Conservation (phyloP, 2,797 vertebrate species). For the Allobates femoralis region DNA sequence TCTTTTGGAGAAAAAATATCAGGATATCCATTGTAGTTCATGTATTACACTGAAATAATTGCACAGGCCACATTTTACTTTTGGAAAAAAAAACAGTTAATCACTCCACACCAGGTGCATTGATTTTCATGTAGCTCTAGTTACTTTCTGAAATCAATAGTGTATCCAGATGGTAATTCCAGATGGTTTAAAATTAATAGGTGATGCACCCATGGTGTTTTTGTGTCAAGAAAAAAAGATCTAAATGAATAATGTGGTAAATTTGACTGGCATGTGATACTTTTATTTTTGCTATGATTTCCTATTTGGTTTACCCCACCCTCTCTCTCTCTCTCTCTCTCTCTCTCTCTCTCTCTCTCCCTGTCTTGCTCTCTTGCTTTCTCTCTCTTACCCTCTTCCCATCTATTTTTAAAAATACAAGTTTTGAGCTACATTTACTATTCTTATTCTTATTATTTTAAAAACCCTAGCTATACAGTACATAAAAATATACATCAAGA, state of each 20-base stretch:
- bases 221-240: slow-evolving; percentile 40
- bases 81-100: slow-evolving; percentile 30
- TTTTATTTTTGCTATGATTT: slow-evolving; percentile 30
- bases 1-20: background rate
- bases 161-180: slow-evolving; percentile 55
- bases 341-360: too few species aligned
- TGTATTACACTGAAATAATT: background rate
- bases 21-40: background rate
- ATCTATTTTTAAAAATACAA: too few species aligned
- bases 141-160: slow-evolving; percentile 45
- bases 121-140: slow-evolving; percentile 54
- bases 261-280: slow-evolving; percentile 51
- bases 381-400: too few species aligned
- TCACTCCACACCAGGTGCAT: slow-evolving; percentile 26
- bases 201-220: slow-evolving; percentile 56
- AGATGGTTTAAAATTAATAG: slow-evolving; percentile 57
- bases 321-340: too few species aligned
- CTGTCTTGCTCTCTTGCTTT: background rate
- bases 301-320: background rate
- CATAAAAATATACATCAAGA: too few species aligned
- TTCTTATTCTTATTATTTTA: background rate
- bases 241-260: slow-evolving; percentile 33
- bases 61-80: slow-evolving; percentile 4
- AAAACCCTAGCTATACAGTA: background rate
- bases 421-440: too few species aligned